Conservation (phyloP, 2,888 invertebrate species). For the Lycophotia porphyrea region DNA sequence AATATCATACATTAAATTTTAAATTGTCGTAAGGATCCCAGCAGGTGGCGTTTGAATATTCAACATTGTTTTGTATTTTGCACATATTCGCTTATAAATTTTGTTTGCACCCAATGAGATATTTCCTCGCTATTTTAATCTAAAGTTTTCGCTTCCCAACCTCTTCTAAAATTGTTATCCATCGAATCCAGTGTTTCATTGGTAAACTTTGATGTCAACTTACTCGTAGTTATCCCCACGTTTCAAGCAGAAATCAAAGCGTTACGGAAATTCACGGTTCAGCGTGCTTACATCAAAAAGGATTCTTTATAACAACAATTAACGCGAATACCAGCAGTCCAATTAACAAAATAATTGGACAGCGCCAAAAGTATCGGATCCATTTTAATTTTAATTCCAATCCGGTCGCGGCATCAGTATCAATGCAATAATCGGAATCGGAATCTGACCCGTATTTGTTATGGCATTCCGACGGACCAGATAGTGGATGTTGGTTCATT, state of each 20-base stretch:
- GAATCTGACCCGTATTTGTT: constrained; percentile 23
- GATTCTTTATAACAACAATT: constrained; percentile 48
- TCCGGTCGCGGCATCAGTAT: constrained; percentile 19
- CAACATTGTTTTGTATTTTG: neutral
- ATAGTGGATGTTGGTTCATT: constrained; percentile 32
- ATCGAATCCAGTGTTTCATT: neutral
- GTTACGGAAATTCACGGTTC: constrained; percentile 5
- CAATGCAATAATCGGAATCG: constrained; percentile 34
- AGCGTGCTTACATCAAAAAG: constrained; percentile 30
- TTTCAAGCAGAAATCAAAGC: neutral
- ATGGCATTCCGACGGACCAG: constrained; percentile 19
- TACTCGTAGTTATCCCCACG: neutral
- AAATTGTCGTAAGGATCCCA: neutral
- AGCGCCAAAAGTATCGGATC: constrained; percentile 45
- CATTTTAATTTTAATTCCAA: constrained; percentile 59
- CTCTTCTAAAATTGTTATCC: neutral
- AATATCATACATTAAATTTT: neutral
- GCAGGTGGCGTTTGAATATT: neutral
- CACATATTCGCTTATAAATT: neutral
- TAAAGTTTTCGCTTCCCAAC: neutral
- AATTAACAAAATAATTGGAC: constrained; percentile 59
- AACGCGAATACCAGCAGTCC: constrained; percentile 38
- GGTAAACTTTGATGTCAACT: neutral
- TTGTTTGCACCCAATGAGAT: neutral
- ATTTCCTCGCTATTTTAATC: neutral